These are phyloP conservation scores for Ptilorrhoa leucosticta DNA, from an alignment of 2,113 vertebrate species.

Conservation along the genomic window DNA sequence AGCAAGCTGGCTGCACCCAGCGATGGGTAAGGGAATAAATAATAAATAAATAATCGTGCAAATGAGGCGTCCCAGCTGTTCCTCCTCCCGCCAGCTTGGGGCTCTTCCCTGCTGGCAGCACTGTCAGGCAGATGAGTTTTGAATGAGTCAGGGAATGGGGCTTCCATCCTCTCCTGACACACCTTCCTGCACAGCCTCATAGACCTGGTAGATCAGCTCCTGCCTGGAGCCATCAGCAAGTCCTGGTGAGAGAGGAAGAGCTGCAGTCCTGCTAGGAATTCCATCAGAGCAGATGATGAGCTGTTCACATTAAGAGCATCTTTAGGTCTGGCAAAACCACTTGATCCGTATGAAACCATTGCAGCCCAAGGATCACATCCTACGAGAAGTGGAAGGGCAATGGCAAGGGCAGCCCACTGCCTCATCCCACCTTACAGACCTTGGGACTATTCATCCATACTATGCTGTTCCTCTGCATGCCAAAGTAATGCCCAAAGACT, in stretches of 20 bases:
- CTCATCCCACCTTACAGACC: background rate
- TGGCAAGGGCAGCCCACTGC: background rate
- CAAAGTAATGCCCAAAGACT: background rate
- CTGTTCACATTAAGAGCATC: background rate
- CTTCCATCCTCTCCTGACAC: background rate
- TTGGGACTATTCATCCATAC: background rate
- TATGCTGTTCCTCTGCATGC: background rate
- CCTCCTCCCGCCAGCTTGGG: background rate
- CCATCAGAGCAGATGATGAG: accelerated
- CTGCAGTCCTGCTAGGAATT: background rate
- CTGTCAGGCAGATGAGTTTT: background rate
- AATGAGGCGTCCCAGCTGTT: background rate
- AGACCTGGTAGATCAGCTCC: background rate
- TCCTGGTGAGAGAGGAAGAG: background rate
- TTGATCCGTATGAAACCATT: background rate
- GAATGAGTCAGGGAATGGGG: background rate
- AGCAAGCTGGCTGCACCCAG: background rate
- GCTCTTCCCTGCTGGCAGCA: background rate
- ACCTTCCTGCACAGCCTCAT: background rate
- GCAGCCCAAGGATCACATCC: background rate
- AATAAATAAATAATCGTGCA: background rate
- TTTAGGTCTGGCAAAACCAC: background rate
- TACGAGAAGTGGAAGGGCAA: accelerated
- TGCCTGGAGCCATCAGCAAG: background rate
- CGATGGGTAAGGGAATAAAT: background rate